These are phyloP conservation scores for Drosophila mulleri DNA, from an alignment of 2,888 invertebrate species.

Conservation along the genomic window DNA sequence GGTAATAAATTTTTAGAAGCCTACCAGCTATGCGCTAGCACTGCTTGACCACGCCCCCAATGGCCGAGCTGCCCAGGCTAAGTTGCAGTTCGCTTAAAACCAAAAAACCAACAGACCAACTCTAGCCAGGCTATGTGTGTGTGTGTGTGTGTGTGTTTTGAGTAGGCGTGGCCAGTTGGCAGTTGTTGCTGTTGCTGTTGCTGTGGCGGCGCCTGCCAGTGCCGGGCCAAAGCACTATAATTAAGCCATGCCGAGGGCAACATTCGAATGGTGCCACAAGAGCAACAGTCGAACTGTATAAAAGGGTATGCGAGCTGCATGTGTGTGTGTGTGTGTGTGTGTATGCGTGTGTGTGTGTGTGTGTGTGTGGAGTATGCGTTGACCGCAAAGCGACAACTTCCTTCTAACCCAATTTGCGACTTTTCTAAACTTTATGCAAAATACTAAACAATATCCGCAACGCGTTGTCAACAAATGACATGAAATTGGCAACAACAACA, in stretches of 20 bases:
- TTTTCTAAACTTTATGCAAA: conserved; percentile 68
- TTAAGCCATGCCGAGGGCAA: conserved; percentile 83
- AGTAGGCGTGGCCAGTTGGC: conserved; percentile 72
- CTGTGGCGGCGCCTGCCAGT: conserved; percentile 67
- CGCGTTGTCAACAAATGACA: conserved; percentile 79
- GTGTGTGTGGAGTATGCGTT: conserved; percentile 5
- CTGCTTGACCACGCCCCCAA: conserved; percentile 47
- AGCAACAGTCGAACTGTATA: conserved; percentile 38
- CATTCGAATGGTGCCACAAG: conserved; percentile 58
- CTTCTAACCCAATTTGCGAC: conserved; percentile 69
- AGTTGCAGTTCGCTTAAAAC: conserved; percentile 33
- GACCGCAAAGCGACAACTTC: conserved; percentile 64
- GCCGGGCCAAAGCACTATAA: conserved; percentile 83
- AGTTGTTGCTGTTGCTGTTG: conserved; percentile 55
- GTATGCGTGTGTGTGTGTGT: conserved; percentile 1
- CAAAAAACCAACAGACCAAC: conserved; percentile 55
- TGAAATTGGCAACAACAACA: conserved; percentile 68
- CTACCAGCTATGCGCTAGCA: conserved; percentile 19
- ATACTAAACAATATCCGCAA: conserved; percentile 76
- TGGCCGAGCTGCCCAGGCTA: conserved; percentile 12
- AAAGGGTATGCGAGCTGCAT: background rate
- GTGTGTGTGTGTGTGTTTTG: conserved; percentile 38
- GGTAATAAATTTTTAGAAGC: conserved; percentile 36
- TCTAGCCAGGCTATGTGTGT: conserved; percentile 40
- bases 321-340: background rate